Percentiles rank a stretch among this genome's conserved stretches.
phyloP scores from a whole-genome alignment of 2,797 vertebrate genomes.

The Oreochromis grahami region DNA sequence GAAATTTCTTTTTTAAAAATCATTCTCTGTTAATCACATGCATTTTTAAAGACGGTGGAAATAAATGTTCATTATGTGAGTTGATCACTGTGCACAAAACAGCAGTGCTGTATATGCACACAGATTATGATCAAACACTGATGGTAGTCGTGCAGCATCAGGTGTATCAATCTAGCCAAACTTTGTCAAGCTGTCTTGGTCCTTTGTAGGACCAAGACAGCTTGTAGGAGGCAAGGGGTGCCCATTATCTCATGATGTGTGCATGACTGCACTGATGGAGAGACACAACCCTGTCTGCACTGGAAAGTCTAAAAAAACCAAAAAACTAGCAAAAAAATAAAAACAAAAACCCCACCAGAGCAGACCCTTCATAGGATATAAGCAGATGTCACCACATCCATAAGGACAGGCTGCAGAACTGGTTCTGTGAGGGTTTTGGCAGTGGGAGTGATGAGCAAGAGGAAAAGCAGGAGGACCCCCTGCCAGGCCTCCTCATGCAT shows the following conservation, averaged over 20 bases:
- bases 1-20: background rate
- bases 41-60: background rate
- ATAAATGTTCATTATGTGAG: background rate
- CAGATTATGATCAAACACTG: background rate
- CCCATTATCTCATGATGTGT: background rate
- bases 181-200: background rate
- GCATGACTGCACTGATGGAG: background rate
- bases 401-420: background rate
- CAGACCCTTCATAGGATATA: background rate
- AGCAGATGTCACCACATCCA: slow-evolving; percentile 5
- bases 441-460: slow-evolving; percentile 23
- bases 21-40: background rate
- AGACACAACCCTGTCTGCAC: background rate
- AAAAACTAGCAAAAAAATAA: background rate
- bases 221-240: background rate
- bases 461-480: slow-evolving; percentile 61
- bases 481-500: slow-evolving; percentile 51
- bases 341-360: background rate
- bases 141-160: background rate
- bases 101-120: background rate
- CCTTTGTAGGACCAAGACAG: accelerated
- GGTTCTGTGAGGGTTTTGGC: slow-evolving; percentile 11
- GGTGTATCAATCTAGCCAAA: background rate
- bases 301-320: accelerated
- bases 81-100: background rate